Evolutionary conservation across 2,113 vertebrate genomes (phyloP), one percentile per base, ranked within the genome.

Genomic region (Phylloscopus whistleri): DNA sequence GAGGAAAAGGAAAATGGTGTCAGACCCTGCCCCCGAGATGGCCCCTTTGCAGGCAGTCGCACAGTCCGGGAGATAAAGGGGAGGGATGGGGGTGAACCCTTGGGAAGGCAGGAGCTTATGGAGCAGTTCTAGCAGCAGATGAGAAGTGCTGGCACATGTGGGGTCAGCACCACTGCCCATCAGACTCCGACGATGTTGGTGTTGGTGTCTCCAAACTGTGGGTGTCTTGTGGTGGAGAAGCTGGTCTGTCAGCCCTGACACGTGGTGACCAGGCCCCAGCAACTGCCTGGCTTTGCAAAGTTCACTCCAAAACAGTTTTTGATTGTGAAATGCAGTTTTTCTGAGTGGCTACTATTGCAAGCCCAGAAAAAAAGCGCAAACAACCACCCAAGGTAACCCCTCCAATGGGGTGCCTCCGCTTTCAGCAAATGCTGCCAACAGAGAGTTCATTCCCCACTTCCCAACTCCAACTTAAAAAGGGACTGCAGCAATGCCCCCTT

Each of bases 31-130:
- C 33, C 33, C 23, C 0, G 2, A 23, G 49, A 16, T 46, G 28
- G 15, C 0, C 0, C 4, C 33, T 84, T 33, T 18, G 27, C 17
- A 22, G 22, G 27, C 0, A 0, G 11, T 46, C 0, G 0, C 3
- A 0, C 4, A 3, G 69, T 33, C 49, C 28, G 18, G 49, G n/a
- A 55, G 28, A 28, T 11, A 15, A 39, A 74, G 22, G 17, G 27
- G 23, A 44, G 17, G 56, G 27, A 73, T 37, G 39, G 33, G 3
- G 5, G 58, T 22, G 63, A 37, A 33, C 33, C 33, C 39, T 11
- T 7, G 14, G 48, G 33, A 39, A 22, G 22, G 33, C 68, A 53
- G 27, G 56, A 33, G 49, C 49, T 46, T 15, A 5, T 1, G 1
- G 18, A 27, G 22, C 2, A 0, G 5, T 64, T 64, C 49, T 63